Evolutionary conservation across 2,113 vertebrate genomes (phyloP).

Genomic region (Progne subis): DNA sequence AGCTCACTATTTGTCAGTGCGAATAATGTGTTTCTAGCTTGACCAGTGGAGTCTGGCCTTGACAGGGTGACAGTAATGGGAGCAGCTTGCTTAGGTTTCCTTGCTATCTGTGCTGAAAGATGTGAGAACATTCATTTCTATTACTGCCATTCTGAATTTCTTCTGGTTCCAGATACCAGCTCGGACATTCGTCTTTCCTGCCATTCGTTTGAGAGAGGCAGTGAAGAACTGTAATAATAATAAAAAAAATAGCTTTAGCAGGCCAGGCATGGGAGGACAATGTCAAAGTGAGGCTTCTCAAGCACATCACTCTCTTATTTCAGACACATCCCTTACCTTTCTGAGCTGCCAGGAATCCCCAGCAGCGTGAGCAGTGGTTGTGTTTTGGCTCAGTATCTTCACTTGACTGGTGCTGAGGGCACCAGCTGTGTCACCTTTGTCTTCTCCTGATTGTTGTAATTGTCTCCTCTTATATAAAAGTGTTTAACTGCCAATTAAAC

Average conservation of each 20-base stretch:
- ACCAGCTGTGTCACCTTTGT: neutral
- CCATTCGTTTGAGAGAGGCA: neutral
- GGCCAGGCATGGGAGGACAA: neutral
- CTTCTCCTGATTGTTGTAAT: neutral
- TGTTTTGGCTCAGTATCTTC: neutral
- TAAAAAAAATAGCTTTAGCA: neutral
- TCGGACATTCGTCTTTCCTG: constrained; percentile 23
- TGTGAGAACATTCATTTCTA: constrained; percentile 18
- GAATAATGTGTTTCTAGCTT: neutral
- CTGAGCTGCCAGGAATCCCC: neutral
- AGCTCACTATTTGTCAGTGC: constrained; percentile 14
- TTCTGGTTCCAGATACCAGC: constrained; percentile 2
- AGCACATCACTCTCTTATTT: neutral
- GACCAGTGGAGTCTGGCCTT: constrained; percentile 1
- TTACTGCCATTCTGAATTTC: constrained; percentile 2
- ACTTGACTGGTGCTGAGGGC: neutral
- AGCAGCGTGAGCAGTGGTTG: neutral
- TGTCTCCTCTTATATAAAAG: neutral
- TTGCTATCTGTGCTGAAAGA: neutral
- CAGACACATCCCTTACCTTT: neutral
- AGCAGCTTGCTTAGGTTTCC: neutral
- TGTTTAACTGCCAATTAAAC: neutral
- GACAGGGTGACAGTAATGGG: neutral
- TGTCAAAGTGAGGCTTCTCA: neutral
- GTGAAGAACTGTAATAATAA: neutral